Percentiles rank a stretch among this genome's conserved stretches.
Evolutionary conservation across 2,797 vertebrate genomes (phyloP).

Genomic region (Sciurus vulgaris): DNA sequence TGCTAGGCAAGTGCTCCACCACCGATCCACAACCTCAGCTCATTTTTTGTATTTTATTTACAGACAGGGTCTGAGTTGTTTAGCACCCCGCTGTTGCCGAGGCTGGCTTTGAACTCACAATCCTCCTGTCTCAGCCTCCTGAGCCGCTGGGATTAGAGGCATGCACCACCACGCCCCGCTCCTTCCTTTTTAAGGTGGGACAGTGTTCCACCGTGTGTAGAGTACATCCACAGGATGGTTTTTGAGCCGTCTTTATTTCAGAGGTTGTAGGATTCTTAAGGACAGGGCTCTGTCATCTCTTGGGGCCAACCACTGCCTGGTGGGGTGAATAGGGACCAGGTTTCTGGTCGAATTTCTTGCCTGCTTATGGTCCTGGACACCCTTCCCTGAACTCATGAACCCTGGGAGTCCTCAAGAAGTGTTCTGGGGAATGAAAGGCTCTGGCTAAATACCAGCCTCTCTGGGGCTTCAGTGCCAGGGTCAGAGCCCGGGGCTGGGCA

Average conservation of each 20-base stretch:
- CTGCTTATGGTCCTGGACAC: neutral
- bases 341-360: neutral
- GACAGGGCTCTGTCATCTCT: neutral
- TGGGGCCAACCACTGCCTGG: neutral
- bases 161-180: too few relatives aligned
- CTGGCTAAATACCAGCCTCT: slow-evolving; percentile 43
- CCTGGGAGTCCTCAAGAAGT: neutral
- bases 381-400: neutral
- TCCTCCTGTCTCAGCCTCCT: too few relatives aligned
- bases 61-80: too few relatives aligned
- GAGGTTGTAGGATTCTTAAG: neutral
- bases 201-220: too few relatives aligned
- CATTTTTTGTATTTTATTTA: too few relatives aligned
- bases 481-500: neutral
- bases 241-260: neutral
- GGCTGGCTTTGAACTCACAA: too few relatives aligned
- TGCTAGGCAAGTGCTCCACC: too few relatives aligned
- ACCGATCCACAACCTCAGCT: too few relatives aligned
- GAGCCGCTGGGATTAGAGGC: too few relatives aligned
- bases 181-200: neutral
- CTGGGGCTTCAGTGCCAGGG: neutral
- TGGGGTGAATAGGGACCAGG: neutral
- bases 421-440: slow-evolving; percentile 42
- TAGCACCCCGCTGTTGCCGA: too few relatives aligned
- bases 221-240: rapidly evolving